Evolutionary conservation across 1,140 invertebrate genomes (phyloP).

Genomic region (Asobara japonica): DNA sequence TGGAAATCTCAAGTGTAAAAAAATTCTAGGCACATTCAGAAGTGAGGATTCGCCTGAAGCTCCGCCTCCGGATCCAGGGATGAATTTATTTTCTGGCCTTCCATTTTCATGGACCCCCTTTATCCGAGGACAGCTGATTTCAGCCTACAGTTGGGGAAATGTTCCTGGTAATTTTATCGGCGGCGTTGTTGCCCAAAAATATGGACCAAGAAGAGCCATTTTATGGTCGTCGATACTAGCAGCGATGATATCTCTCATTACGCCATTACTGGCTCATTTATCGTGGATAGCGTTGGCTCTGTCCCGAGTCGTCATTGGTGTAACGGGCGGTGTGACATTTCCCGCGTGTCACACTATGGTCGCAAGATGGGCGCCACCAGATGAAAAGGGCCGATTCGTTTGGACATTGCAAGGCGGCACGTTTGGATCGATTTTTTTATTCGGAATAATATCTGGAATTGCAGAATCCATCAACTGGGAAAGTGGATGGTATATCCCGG

Average conservation of each 20-base stretch:
- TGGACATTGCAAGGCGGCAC: slow-evolving; percentile 77
- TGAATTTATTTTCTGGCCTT: slow-evolving; percentile 33
- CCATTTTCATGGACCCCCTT: slow-evolving; percentile 67
- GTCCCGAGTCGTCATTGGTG: slow-evolving; percentile 46
- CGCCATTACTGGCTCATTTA: slow-evolving; percentile 68
- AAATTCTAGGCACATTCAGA: not conserved
- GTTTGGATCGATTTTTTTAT: slow-evolving; percentile 79
- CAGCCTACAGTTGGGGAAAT: slow-evolving; percentile 69
- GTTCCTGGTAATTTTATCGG: slow-evolving; percentile 67
- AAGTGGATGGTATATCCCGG: slow-evolving; percentile 77
- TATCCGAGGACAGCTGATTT: slow-evolving; percentile 72
- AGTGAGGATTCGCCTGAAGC: not conserved
- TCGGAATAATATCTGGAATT: slow-evolving; percentile 74
- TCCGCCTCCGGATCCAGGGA: not conserved
- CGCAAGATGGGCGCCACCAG: slow-evolving; percentile 76
- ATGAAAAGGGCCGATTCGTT: slow-evolving; percentile 77
- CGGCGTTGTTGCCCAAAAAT: slow-evolving; percentile 74
- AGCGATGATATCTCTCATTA: slow-evolving; percentile 73
- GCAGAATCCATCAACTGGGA: slow-evolving; percentile 75
- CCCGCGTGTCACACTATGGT: slow-evolving; percentile 75
- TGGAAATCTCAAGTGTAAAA: not conserved
- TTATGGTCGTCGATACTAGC: slow-evolving; percentile 70
- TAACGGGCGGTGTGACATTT: slow-evolving; percentile 72
- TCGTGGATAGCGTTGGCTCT: slow-evolving; percentile 43
- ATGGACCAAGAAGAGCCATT: slow-evolving; percentile 75